A percentile compares a stretch with the other conserved stretches of the same genome.
phyloP scores from a whole-genome alignment of 1,140 invertebrate species.

The Pristionchus pacificus region DNA sequence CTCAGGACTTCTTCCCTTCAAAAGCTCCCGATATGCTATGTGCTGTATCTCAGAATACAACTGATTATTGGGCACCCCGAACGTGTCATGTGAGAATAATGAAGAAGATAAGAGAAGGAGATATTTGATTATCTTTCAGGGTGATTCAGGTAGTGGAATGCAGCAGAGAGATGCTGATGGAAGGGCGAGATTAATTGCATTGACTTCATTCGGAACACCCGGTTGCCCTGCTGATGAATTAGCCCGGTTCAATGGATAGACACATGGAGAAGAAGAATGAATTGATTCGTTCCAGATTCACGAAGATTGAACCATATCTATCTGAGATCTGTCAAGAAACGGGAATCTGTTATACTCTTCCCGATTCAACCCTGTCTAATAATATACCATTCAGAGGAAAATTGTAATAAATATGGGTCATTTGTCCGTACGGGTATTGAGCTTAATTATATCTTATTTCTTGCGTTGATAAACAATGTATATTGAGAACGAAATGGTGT shows the following conservation, averaged over 20 bases:
- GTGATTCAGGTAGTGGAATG: constrained; percentile 40
- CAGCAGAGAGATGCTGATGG: constrained; percentile 32
- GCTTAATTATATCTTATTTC: too few species aligned
- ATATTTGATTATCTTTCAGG: too few species aligned
- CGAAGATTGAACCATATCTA: not conserved
- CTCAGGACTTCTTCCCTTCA: constrained; percentile 27
- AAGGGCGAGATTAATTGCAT: constrained; percentile 29
- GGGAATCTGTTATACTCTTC: not conserved
- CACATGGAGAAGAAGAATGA: not conserved
- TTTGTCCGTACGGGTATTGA: too few species aligned
- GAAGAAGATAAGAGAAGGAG: too few species aligned
- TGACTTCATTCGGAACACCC: constrained; percentile 41
- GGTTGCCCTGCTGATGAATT: constrained; percentile 43
- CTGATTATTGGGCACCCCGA: constrained; percentile 28
- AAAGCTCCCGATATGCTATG: constrained; percentile 39
- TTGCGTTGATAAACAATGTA: too few species aligned
- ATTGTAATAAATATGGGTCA: too few species aligned
- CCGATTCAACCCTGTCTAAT: too few species aligned
- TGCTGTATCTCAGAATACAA: constrained; percentile 38
- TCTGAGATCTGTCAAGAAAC: not conserved
- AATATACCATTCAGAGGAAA: too few species aligned
- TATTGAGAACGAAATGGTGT: too few species aligned
- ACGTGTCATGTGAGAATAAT: constrained; percentile 36
- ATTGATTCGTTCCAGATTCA: not conserved
- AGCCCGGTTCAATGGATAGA: constrained; percentile 25